Evolutionary conservation across 2,888 invertebrate genomes (phyloP).

Genomic region (Melanchra persicariae): DNA sequence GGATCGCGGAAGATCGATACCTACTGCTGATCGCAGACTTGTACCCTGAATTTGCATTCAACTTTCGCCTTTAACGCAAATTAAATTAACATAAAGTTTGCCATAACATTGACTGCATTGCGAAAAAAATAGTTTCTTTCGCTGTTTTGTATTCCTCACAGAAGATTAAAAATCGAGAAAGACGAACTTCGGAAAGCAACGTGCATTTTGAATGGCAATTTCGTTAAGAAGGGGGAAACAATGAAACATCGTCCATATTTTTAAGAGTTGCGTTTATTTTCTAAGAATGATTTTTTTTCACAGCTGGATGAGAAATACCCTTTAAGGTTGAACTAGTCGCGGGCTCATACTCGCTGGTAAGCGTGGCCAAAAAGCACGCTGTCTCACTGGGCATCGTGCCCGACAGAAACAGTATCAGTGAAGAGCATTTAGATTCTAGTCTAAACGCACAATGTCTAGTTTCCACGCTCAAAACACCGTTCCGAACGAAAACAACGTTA

Average conservation of each 20-base stretch:
- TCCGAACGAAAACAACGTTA: no score
- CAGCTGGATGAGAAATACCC: neutral
- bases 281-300: neutral
- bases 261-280: no score
- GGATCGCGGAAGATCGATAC: slow-evolving; percentile 71
- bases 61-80: slow-evolving; percentile 64
- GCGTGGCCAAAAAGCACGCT: no score
- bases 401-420: no score
- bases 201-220: slow-evolving; percentile 37
- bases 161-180: slow-evolving; percentile 44
- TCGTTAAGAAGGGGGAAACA: slow-evolving; percentile 5
- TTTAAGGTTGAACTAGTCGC: no score
- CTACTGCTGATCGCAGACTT: slow-evolving; percentile 61
- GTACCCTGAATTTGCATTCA: slow-evolving; percentile 60
- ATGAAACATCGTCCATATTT: slow-evolving; percentile 7
- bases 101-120: slow-evolving; percentile 64
- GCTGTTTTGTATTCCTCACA: slow-evolving; percentile 55
- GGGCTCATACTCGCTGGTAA: no score
- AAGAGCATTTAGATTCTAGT: no score
- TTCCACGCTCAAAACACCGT: no score
- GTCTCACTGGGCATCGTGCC: no score
- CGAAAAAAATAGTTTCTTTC: slow-evolving; percentile 58
- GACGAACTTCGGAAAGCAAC: slow-evolving; percentile 31
- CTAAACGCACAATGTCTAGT: no score
- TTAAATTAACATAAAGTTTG: slow-evolving; percentile 66